Conservation (phyloP, 2,888 invertebrate species). For the Eupithecia abbreviata region DNA sequence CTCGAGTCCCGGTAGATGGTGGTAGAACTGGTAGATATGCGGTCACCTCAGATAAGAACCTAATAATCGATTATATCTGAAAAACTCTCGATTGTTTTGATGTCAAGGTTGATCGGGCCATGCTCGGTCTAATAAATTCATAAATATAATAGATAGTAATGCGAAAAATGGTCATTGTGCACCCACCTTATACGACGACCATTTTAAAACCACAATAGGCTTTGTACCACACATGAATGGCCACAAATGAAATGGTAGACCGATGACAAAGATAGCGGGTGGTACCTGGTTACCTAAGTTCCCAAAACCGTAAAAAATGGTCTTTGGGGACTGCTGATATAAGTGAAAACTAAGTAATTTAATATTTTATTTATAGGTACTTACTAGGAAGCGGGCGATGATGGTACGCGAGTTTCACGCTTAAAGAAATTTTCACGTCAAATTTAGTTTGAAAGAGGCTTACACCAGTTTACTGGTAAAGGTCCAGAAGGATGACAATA, state of each 20-base stretch:
- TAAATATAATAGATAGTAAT: too few relatives aligned
- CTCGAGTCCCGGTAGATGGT: too few relatives aligned
- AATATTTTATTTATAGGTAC: too few relatives aligned
- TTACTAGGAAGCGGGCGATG: too few relatives aligned
- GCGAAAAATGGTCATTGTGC: not conserved
- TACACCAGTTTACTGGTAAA: not conserved
- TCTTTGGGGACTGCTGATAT: too few relatives aligned
- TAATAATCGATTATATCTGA: not conserved
- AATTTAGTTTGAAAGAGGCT: not conserved
- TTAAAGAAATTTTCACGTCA: too few relatives aligned
- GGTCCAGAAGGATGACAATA: not conserved
- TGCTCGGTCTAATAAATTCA: conserved; percentile 11
- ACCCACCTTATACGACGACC: not conserved
- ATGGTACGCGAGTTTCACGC: too few relatives aligned
- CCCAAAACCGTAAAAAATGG: not conserved
- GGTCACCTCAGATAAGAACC: not conserved
- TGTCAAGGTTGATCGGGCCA: not conserved
- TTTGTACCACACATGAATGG: not conserved
- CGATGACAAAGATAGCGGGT: not conserved
- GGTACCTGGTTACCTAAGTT: not conserved
- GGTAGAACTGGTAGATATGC: too few relatives aligned
- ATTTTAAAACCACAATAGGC: not conserved
- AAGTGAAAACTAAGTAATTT: too few relatives aligned
- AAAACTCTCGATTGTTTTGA: not conserved
- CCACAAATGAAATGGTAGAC: not conserved